phyloP scores from a whole-genome alignment of 2,797 vertebrate genomes.

The Acrocephalus scirpaceus region DNA sequence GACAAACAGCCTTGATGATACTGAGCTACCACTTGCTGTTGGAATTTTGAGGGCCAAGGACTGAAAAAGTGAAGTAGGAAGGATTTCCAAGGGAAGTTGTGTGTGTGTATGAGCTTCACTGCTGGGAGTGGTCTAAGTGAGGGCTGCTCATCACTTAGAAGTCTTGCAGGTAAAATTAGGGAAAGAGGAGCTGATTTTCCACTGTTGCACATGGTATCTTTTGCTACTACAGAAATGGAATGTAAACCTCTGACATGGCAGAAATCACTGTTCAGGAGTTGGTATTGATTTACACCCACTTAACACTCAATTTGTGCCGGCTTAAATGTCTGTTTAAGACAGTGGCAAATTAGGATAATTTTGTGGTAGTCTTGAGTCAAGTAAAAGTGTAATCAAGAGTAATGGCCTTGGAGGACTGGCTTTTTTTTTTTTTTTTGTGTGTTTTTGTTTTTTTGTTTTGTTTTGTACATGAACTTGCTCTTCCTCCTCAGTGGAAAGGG shows the following conservation, averaged over 20 bases:
- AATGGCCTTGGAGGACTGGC: background rate
- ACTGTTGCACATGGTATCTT: background rate
- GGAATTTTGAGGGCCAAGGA: background rate
- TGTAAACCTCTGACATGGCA: background rate
- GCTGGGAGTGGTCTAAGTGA: background rate
- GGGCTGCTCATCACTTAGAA: background rate
- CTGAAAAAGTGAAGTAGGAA: background rate
- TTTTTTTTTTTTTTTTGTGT: background rate
- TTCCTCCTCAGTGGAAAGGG: background rate
- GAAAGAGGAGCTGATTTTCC: background rate
- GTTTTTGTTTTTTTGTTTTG: too few species aligned
- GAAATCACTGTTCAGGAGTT: background rate
- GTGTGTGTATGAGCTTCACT: background rate
- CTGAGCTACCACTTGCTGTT: background rate
- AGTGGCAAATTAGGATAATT: background rate
- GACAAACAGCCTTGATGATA: background rate
- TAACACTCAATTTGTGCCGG: constrained; percentile 8
- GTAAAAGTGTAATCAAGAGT: background rate
- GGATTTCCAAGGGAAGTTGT: background rate
- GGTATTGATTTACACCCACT: constrained; percentile 36
- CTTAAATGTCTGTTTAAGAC: background rate
- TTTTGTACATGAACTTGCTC: background rate
- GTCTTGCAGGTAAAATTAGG: background rate
- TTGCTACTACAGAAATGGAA: background rate
- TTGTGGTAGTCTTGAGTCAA: background rate